Evolutionary conservation across 1,140 invertebrate species (phyloP), one percentile per base, ranked within the genome.

Genomic region (Ceratina australensis): DNA sequence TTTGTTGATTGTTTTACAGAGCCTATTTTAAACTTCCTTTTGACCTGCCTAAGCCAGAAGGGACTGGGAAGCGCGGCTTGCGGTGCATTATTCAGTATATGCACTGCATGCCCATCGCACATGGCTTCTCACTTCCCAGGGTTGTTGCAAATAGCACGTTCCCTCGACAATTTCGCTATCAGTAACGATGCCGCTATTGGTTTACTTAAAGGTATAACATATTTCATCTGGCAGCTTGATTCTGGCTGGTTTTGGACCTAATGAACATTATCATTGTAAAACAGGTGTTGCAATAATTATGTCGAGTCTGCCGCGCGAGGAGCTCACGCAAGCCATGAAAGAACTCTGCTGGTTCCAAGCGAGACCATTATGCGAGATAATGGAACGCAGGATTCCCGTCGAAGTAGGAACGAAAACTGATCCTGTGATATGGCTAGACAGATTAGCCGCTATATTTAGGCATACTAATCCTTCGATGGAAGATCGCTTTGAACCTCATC

Each of bases 361-460:
- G n/a, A 94, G 92, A 66, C 95, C 95, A 7, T 88, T 98, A 26
- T 92, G 93, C 79, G 86, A 94, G 79, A 88, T 96, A 74, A 89
- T 95, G 61, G 91, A 94, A 81, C 90, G 92, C 49, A 90, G 89
- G 84, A 79, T 89, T 28, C 88, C 89, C 3, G 78, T 91, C 8
- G 87, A 89, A 49, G 86, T 88, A 86, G 92, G 92, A 66, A 92
- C 91, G 16, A 93, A 95, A 83, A 93, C 91, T 52, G 98, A 99
- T 93, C 98, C 98, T n/a, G 95, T 95, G 24, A 92, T 97, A 75
- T 99, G 98, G 97, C 92, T 99, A 56, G 98, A 99, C 93, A 94
- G 98, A 85, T 93, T 99, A 73, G 95, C 98, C 22, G 96, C 97
- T 59, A 95, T 99, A 79, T 98, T 99, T 91, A 95, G 96, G 78